Base-by-base conservation (phyloP, 2,113 vertebrate genomes). In the Pteropus alecto region DNA sequence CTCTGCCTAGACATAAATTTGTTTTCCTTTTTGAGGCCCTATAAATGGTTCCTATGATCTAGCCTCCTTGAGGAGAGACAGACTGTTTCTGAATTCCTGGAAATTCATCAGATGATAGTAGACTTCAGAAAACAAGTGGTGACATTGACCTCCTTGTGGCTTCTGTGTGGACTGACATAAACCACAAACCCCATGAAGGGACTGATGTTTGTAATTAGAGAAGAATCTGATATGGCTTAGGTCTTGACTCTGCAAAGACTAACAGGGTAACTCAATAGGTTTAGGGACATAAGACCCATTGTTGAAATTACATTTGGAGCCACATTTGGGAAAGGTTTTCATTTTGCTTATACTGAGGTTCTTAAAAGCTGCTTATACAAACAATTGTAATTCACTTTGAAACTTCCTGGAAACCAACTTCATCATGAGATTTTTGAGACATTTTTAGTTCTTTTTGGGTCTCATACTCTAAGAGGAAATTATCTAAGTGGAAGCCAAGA, bases 51-150 rank as follows among this genome's bases (percentile, higher is more conserved):
- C 19, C 13, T 77, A 8, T 18, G 33, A 10, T 26, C 51, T 79
- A 65, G 6, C 5, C 19, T 85, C 16, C 19, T 84, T 63, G 7
- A 89, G n/a, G 22, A 56, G 28, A 94, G 26, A 94, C 28, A n/a
- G 33, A 88, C 90, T 93, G 77, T 65, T 90, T 33, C 41, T 7
- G 9, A 87, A 81, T 90, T 92, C 65, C 81, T 90, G 60, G 35
- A 87, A 93, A 89, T 91, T 88, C 48, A 82, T 60, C 65, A 94
- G 76, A 93, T 95, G 81, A 54, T 93, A 85, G 38, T 28, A 94
- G 87, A 63, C 63, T 78, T 96, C 70, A 94, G 51, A 91, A 93
- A 90, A 60, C 48, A 91, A 97, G 35, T 83, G 71, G 48, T 82
- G 82, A 95, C 41, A n/a, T 84, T 93, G 54, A 87, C 81, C 67